Conservation (phyloP, 2,113 vertebrate species). For the Erythrolamprus reginae region DNA sequence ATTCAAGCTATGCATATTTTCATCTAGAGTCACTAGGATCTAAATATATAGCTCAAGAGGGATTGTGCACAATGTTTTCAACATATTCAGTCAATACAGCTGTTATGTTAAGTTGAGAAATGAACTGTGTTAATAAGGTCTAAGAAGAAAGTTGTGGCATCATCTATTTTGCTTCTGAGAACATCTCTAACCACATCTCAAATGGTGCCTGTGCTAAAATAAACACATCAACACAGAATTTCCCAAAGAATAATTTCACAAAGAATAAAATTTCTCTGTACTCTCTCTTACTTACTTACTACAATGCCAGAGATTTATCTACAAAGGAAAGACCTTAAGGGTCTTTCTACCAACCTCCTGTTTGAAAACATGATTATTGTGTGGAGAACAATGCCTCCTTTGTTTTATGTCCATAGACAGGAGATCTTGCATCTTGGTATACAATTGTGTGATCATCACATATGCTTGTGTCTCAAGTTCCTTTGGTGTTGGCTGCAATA, state of each 20-base stretch:
- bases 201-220: background rate
- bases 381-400: constrained; percentile 69
- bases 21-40: background rate
- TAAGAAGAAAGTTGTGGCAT: background rate
- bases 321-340: constrained; percentile 61
- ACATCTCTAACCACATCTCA: background rate
- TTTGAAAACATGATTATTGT: constrained; percentile 50
- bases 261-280: background rate
- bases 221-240: background rate
- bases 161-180: background rate
- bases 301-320: constrained; percentile 61
- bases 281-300: constrained; percentile 18
- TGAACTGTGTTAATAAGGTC: background rate
- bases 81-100: background rate
- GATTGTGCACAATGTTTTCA: background rate
- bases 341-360: constrained; percentile 47
- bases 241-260: background rate
- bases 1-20: background rate
- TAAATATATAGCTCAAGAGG: background rate
- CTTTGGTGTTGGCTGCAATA: constrained; percentile 17
- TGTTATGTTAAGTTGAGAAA: background rate
- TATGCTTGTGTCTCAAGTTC: constrained; percentile 53
- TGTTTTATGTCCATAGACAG: constrained; percentile 56
- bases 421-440: constrained; percentile 41
- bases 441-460: constrained; percentile 74